These are phyloP conservation scores for Lampris incognitus DNA, from an alignment of 2,113 vertebrate genomes.

Conservation along the genomic window DNA sequence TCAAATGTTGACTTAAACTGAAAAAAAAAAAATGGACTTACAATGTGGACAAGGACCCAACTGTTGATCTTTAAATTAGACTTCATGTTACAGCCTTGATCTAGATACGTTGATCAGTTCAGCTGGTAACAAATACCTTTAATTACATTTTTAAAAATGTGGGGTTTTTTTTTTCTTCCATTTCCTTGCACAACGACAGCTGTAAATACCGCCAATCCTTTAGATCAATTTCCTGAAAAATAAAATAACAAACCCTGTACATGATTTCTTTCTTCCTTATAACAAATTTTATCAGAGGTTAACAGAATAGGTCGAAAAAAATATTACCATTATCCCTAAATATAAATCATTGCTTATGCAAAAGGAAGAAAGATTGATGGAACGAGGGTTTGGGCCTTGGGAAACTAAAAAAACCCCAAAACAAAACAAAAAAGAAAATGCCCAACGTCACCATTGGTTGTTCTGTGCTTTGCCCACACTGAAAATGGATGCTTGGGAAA, in stretches of 20 bases:
- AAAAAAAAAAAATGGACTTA: background rate
- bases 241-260: too few species aligned
- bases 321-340: background rate
- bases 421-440: too few species aligned
- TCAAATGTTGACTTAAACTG: conserved; percentile 18
- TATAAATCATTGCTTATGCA: background rate
- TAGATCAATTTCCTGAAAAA: too few species aligned
- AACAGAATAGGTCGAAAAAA: background rate
- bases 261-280: conserved; percentile 1
- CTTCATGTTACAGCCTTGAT: conserved; percentile 17
- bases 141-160: too few species aligned
- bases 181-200: too few species aligned
- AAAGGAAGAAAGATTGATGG: conserved; percentile 26
- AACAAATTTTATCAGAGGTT: background rate
- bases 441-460: conserved; percentile 4
- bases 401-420: conserved; percentile 14
- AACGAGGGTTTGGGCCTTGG: background rate
- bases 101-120: background rate
- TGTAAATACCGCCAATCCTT: too few species aligned
- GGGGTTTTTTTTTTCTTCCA: too few species aligned
- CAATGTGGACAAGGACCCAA: conserved; percentile 35
- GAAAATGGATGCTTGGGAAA: conserved; percentile 35
- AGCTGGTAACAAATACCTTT: too few species aligned
- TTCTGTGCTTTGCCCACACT: conserved; percentile 45
- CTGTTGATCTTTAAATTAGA: background rate